Evolutionary conservation across 2,797 vertebrate species (phyloP), one percentile per base, ranked within the genome.

Genomic region (Poecile montanus): DNA sequence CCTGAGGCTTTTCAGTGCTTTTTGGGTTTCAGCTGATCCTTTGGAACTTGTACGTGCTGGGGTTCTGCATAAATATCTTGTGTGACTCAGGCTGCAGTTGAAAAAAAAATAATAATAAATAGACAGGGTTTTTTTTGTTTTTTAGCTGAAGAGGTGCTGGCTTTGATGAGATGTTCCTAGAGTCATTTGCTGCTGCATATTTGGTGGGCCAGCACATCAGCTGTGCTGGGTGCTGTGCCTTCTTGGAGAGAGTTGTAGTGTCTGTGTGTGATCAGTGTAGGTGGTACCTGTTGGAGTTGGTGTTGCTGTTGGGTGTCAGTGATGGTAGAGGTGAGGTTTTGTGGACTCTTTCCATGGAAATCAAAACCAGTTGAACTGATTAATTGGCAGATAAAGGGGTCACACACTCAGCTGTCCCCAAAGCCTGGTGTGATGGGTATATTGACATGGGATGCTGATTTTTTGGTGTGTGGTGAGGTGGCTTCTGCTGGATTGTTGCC

Each of bases 111-210:
- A 40, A 40, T 7, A 25, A 10, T 13, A 9, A 32, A 14, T 23
- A 9, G 0, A 0, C 3, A 3, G 20, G 6, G 16, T 0, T 5
- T n/a, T 44, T 38, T 11, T 1, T 17, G 20, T 2, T 22, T 85
- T 90, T 62, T 14, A 74, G 65, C 32, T 88, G 45, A 32, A n/a
- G 34, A 38, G 62, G 30, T 5, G 36, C 3, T 15, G 29, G 8
- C 22, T 92, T 38, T 3, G 11, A 5, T 2, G 7, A 16, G 19
- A 7, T 2, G 7, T 5, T 38, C 53, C 14, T 22, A 12, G 48
- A 3, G 5, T 9, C 3, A 7, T n/a, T 30, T 66, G 36, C 21
- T 50, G 0, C 4, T 10, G 16, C 1, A 1, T 29, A 29, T 40
- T 44, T 36, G 36, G 12, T 15, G 30, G 51, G 32, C 3, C 19